phyloP scores from a whole-genome alignment of 1,140 invertebrate genomes.

The Lineus longissimus region DNA sequence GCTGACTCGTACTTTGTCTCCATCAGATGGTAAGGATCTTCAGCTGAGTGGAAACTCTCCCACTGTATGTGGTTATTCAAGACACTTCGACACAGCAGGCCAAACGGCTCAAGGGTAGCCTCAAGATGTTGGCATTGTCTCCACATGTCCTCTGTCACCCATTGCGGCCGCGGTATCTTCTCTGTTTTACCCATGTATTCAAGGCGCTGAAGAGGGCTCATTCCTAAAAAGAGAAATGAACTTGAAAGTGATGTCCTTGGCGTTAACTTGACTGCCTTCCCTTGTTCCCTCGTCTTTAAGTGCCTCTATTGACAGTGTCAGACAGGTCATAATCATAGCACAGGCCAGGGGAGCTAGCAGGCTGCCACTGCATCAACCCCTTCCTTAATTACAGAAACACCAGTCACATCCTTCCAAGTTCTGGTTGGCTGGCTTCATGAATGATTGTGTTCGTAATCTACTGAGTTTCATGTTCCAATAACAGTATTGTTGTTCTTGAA shows the following conservation, averaged over 20 bases:
- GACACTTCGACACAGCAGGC: constrained; percentile 39
- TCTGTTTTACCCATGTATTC: constrained; percentile 28
- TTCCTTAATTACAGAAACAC: too few relatives aligned
- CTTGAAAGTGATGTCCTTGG: not conserved
- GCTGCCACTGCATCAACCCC: too few relatives aligned
- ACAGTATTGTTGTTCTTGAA: too few relatives aligned
- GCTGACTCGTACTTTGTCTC: constrained; percentile 15
- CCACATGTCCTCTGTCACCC: constrained; percentile 43
- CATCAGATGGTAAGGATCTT: constrained; percentile 38
- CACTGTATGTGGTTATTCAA: constrained; percentile 38
- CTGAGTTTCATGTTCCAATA: too few relatives aligned
- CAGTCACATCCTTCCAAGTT: too few relatives aligned
- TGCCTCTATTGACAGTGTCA: too few relatives aligned
- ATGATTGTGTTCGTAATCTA: too few relatives aligned
- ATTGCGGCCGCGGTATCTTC: constrained; percentile 26
- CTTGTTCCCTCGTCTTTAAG: too few relatives aligned
- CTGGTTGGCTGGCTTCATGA: too few relatives aligned
- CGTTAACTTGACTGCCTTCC: too few relatives aligned
- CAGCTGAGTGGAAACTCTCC: constrained; percentile 28
- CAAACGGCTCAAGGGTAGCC: constrained; percentile 31
- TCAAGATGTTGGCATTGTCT: constrained; percentile 44
- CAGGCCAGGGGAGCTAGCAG: too few relatives aligned
- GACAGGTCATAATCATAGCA: too few relatives aligned
- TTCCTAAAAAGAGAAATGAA: constrained; percentile 22
- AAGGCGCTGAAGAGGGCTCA: constrained; percentile 39